Evolutionary conservation across 1,140 invertebrate genomes (phyloP), one percentile per base, ranked within the genome.

Genomic region (Lanistes nyassanus): DNA sequence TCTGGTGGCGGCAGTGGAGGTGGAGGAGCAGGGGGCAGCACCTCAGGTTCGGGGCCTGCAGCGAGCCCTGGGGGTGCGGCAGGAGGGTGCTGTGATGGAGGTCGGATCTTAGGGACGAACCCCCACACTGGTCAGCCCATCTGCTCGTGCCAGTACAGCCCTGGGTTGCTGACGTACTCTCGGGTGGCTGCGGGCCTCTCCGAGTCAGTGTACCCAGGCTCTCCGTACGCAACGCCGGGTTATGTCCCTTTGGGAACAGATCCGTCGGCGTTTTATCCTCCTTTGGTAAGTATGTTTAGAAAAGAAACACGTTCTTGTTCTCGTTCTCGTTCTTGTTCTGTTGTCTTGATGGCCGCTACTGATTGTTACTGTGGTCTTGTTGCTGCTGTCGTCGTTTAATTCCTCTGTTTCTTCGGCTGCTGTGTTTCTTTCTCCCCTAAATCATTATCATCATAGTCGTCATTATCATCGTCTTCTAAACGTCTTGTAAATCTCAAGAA

Each of bases 251-350:
- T 85, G 66, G 87, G 86, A n/a, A 82, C 85, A 42, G 96, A 98
- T 86, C 95, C 95, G 84, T 97, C 96, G n/a, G 95, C 96, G 36
- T 98, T 98, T 90, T 98, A 98, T 90, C 96, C 96, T 64, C 95
- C 96, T 72, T 88, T 98, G 93, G 97, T 98, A 92, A 95, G 96
- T 94, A 21, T 31, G 13, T 74, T 26, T 72, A 9, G 23, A n/a
- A 23, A 71, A 23, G 23, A 53, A 13, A 53, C 23, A 19, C 62
- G 5, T 34, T 65, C 62, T 31, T 34, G 13, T 6, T 65, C 6
- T 36, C 31, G 13, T 34, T 65, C n/a, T 65, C 19, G 13, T 29
- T 36, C 19, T 65, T 19, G 5, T 34, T 65, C 62, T 36, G 26
- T 11, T 16, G n/a, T 62, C 31, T 62, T 62, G 58, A 26, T 62